Evolutionary conservation across 2,888 invertebrate species (phyloP).

Genomic region (Cremastinae sp.): DNA sequence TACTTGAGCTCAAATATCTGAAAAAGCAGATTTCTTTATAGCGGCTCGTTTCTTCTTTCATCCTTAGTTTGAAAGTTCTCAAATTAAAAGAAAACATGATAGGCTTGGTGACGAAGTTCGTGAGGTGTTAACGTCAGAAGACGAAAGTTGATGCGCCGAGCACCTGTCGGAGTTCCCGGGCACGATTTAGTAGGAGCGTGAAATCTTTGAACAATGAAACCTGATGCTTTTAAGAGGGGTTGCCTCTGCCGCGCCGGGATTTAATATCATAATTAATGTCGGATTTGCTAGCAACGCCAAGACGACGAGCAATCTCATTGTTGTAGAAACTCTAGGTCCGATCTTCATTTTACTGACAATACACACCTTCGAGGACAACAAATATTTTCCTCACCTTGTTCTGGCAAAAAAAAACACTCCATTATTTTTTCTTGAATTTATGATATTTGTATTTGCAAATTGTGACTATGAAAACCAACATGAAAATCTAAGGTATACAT

Average conservation of each 20-base stretch:
- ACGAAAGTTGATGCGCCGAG: slow-evolving; percentile 31
- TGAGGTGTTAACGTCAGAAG: slow-evolving; percentile 21
- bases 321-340: slow-evolving; percentile 37
- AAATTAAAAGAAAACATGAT: slow-evolving; percentile 1
- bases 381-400: too few species aligned
- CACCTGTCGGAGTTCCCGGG: slow-evolving; percentile 68
- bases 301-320: slow-evolving; percentile 37
- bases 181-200: slow-evolving; percentile 36
- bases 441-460: too few species aligned
- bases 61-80: background rate
- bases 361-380: slow-evolving; percentile 54
- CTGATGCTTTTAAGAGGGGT: slow-evolving; percentile 54
- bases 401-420: too few species aligned
- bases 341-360: slow-evolving; percentile 25
- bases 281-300: slow-evolving; percentile 61
- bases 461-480: too few species aligned
- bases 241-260: slow-evolving; percentile 66
- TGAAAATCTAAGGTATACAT: too few species aligned
- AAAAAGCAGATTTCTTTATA: too few species aligned
- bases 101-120: slow-evolving; percentile 3
- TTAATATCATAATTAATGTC: slow-evolving; percentile 78
- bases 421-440: background rate
- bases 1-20: too few species aligned
- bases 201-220: slow-evolving; percentile 68
- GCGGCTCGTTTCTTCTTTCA: too few species aligned